A percentile compares a stretch with the other conserved stretches of the same genome.
phyloP scores from a whole-genome alignment of 2,113 vertebrate genomes.

The Gobiocypris rarus region DNA sequence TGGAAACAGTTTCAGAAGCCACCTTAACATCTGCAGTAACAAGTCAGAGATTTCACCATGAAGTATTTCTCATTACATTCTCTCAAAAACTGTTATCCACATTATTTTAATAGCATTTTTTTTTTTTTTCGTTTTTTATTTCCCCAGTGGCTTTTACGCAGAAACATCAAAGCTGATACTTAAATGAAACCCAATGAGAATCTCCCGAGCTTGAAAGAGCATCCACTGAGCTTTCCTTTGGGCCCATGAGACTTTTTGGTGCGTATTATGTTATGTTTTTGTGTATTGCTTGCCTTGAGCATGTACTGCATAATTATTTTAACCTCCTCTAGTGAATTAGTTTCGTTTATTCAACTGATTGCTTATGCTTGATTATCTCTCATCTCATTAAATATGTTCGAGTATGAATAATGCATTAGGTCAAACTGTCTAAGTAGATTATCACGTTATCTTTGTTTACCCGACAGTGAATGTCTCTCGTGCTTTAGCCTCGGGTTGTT shows the following conservation, averaged over 20 bases:
- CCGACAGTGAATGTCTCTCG: neutral
- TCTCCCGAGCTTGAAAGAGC: neutral
- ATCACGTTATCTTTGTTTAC: neutral
- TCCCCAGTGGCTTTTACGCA: neutral
- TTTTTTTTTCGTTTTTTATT: neutral
- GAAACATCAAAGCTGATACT: neutral
- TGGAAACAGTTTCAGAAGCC: neutral
- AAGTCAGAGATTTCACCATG: neutral
- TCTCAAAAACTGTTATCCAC: neutral
- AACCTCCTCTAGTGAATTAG: neutral
- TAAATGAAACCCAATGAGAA: neutral
- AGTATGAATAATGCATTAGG: constrained; percentile 19
- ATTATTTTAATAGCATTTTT: no score
- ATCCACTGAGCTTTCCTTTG: neutral
- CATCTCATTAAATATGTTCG: neutral
- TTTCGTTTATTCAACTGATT: neutral
- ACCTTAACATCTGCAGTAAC: neutral
- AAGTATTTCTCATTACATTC: neutral
- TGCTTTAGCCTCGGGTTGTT: neutral
- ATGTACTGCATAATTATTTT: neutral
- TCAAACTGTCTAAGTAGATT: neutral
- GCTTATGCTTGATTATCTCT: constrained; percentile 2
- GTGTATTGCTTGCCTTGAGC: neutral
- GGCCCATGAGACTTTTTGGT: neutral
- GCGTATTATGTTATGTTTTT: neutral